Evolutionary conservation across 2,113 vertebrate genomes (phyloP).

Genomic region (Apeltes quadracus): DNA sequence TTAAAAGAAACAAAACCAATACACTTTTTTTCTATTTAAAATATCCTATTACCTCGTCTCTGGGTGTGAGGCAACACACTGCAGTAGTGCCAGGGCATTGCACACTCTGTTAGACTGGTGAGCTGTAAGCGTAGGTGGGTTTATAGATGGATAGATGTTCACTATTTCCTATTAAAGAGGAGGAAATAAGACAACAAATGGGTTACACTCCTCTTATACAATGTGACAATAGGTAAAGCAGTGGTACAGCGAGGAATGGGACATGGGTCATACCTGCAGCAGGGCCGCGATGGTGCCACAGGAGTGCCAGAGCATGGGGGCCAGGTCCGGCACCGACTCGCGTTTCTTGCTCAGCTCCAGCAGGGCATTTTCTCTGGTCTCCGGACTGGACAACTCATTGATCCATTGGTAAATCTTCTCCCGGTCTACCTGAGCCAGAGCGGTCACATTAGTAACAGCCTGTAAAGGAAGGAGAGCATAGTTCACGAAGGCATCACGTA

Average conservation of each 20-base stretch:
- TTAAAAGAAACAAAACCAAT: not conserved
- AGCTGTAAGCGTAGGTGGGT: constrained; percentile 95
- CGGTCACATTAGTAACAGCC: constrained; percentile 90
- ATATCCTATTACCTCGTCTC: constrained; percentile 87
- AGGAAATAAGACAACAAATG: not conserved
- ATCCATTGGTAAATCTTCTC: constrained; percentile 99
- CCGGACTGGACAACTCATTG: constrained; percentile 96
- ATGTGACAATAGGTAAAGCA: not conserved
- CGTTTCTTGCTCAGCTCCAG: constrained; percentile 98
- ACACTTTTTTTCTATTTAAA: not conserved
- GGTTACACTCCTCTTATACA: not conserved
- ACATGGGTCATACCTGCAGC: constrained; percentile 84
- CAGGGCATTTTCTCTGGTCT: constrained; percentile 95
- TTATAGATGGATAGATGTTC: constrained; percentile 99
- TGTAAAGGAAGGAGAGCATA: constrained; percentile 44
- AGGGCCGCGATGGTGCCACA: constrained; percentile 97
- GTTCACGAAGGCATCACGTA: not conserved
- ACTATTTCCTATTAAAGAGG: constrained; percentile 89
- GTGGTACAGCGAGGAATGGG: not conserved
- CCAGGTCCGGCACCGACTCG: constrained; percentile 94
- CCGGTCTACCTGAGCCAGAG: constrained; percentile 94
- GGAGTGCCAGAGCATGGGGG: constrained; percentile 98
- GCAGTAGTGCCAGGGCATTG: constrained; percentile 94
- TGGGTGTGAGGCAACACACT: constrained; percentile 97
- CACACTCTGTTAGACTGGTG: constrained; percentile 98